These are phyloP conservation scores for Amphipoea lucens DNA, from an alignment of 2,888 invertebrate genomes.

Conservation along the genomic window DNA sequence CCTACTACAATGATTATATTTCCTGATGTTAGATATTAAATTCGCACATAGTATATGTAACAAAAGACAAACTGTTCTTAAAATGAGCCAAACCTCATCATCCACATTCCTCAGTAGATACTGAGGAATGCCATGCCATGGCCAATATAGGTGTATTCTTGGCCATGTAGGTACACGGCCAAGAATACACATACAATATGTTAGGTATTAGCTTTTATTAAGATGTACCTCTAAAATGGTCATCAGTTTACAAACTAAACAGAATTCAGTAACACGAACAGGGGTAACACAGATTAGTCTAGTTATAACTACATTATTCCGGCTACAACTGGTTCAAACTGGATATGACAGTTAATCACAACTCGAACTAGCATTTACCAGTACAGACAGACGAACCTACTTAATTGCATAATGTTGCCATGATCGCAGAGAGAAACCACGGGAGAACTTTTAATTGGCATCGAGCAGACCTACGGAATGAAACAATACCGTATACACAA, in stretches of 20 bases:
- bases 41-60: not conserved
- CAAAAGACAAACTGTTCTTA: not conserved
- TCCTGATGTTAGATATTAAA: not conserved
- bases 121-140: too few relatives aligned
- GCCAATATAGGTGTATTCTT: too few relatives aligned
- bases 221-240: not conserved
- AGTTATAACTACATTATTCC: slow-evolving; percentile 47
- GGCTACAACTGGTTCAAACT: slow-evolving; percentile 45
- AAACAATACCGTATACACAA: slow-evolving; percentile 30
- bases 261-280: slow-evolving; percentile 11
- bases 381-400: slow-evolving; percentile 41
- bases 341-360: slow-evolving; percentile 55
- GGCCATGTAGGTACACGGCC: not conserved
- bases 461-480: slow-evolving; percentile 21
- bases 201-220: not conserved
- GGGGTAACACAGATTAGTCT: not conserved
- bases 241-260: not conserved
- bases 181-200: not conserved
- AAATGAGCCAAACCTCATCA: not conserved
- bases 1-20: not conserved
- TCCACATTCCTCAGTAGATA: not conserved
- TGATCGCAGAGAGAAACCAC: slow-evolving; percentile 41
- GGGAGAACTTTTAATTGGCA: slow-evolving; percentile 67
- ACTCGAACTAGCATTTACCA: slow-evolving; percentile 40
- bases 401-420: slow-evolving; percentile 49